Base-by-base conservation (phyloP, 2,797 vertebrate species). In the Enteromius mattozi region DNA sequence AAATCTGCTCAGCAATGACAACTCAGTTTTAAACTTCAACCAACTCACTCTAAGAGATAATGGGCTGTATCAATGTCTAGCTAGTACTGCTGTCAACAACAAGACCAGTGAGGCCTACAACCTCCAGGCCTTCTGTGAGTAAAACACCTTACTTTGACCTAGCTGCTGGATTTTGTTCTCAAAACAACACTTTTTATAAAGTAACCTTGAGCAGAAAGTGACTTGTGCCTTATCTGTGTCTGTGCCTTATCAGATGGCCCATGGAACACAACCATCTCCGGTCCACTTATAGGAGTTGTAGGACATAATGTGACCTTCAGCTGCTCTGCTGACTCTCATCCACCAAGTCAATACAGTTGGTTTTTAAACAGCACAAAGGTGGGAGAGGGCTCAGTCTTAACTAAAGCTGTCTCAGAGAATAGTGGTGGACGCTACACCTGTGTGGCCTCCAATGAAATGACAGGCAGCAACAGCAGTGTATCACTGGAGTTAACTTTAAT, bases 381-480 rank as follows among this genome's bases (percentile, higher is more conserved):
- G 51, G 87, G 81, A 24, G 86, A 87, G 3, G 86, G 90, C 0
- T 87, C 92, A 24, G 0, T 49, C 8, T 86, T 3, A 21, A 89
- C 65, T 0, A 21, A 3, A 2, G 10, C 1, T 42, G 59, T 94
- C 24, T 47, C 86, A 14, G 35, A 87, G 0, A 86, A 87, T 75
- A 92, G 90, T 90, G 91, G 87, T 21, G 92, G 93, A 83, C 45
- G 19, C 5, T 95, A 94, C 88, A 92, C 80, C 16, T 95, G 94
- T n/a, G 37, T 74, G 74, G 94, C 93, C 7, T 40, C 85, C 59
- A 95, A 95, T 85, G 0, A 84, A 2, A 81, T 94, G 81, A 94
- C 93, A 0, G 69, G 24, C 37, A 74, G 30, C 30, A 92, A 78
- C 61, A 91, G 65, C 82, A 90, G 65, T 45, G 86, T 1, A 14